Base-by-base conservation (phyloP, 1,140 invertebrate genomes). In the Manduca sexta region DNA sequence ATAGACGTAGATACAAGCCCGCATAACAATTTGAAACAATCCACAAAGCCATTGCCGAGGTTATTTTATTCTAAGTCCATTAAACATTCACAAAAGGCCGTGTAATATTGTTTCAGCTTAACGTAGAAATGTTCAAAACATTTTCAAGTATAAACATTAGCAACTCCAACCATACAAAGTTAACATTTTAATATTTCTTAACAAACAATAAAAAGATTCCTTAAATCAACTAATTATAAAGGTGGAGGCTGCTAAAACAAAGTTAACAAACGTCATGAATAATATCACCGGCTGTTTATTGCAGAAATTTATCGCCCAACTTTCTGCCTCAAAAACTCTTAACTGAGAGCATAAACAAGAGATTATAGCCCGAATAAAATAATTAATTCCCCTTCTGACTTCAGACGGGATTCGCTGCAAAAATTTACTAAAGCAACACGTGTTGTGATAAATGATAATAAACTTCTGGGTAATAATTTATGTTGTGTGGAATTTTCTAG, bases 271-370 rank as follows among this genome's bases (percentile, higher is more conserved):
- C 64, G 66, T 74, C 69, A 75, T 76, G 70, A 78, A 78, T 78
- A 74, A 78, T 71, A 77, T 76, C 71, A 70, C 64, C 69, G 57
- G 64, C 69, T 76, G 74, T 65, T 81, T 71, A 78, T 74, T 81
- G 70, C 61, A 61, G 40, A 49, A 73, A 78, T 81, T 78, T 81
- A 80, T 76, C 51, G 66, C 55, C 33, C 43, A 75, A 81, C 69
- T 81, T 81, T 73, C 45, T 46, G 58, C 68, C 59, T 60, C 65
- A 62, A 60, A 71, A 78, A 77, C 64, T 78, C 65, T 68, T 64
- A 81, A 76, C 67, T 74, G 64, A 66, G 68, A 72, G 58, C 69
- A 61, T 76, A 76, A 74, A 73, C 65, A 77, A 65, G 53, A 58
- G 68, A 72, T 74, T 77, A 69, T 66, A 56, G 53, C 54, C 46